phyloP scores from a whole-genome alignment of 2,888 invertebrate genomes.

The Lepidocyrtoides sp. region DNA sequence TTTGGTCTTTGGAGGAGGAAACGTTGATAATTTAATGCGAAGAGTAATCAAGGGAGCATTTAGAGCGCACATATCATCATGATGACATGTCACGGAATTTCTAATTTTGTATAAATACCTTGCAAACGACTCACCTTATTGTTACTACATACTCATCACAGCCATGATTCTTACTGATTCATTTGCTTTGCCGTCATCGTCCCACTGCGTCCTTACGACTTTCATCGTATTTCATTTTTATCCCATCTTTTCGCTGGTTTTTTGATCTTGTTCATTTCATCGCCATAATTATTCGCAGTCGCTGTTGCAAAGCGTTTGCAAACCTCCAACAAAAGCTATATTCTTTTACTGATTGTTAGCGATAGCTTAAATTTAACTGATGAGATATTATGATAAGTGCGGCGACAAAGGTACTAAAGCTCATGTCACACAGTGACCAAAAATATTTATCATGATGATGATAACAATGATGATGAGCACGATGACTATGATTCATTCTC shows the following conservation, averaged over 20 bases:
- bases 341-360: neutral
- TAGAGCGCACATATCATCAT: constrained; percentile 45
- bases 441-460: constrained; percentile 11
- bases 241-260: neutral
- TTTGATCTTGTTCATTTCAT: constrained; percentile 59
- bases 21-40: constrained; percentile 56
- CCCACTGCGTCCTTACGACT: neutral
- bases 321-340: neutral
- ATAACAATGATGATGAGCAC: constrained; percentile 40
- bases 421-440: constrained; percentile 22
- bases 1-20: constrained; percentile 60
- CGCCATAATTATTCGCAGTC: neutral
- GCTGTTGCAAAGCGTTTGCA: neutral
- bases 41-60: constrained; percentile 65
- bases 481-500: constrained; percentile 38
- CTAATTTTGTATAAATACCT: constrained; percentile 52
- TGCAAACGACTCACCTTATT: constrained; percentile 1
- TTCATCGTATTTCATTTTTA: constrained; percentile 37
- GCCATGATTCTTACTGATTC: neutral
- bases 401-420: constrained; percentile 33
- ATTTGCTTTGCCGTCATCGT: neutral
- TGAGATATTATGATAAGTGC: constrained; percentile 25
- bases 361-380: neutral
- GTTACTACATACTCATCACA: too few species aligned
- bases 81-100: constrained; percentile 70